phyloP scores from a whole-genome alignment of 2,888 invertebrate genomes.

The Chouioia cunea region DNA sequence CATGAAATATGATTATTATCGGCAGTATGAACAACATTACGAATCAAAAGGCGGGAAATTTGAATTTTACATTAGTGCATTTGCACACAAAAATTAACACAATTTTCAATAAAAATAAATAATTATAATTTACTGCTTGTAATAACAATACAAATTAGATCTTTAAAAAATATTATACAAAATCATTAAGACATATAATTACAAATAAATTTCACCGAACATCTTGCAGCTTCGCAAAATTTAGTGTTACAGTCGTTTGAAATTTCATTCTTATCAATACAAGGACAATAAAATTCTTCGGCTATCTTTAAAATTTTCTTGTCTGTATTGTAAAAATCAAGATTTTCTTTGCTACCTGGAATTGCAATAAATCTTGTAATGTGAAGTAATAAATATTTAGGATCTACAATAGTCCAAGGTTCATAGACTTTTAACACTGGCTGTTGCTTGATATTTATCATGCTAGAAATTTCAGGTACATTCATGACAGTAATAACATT shows the following conservation, averaged over 20 bases:
- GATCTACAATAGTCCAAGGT: constrained; percentile 42
- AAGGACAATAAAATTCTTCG: constrained; percentile 35
- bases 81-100: not conserved
- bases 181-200: constrained; percentile 5
- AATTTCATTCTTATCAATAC: constrained; percentile 33
- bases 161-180: too few species aligned
- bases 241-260: constrained; percentile 37
- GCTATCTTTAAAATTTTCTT: constrained; percentile 3
- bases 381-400: constrained; percentile 29
- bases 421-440: constrained; percentile 44
- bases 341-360: constrained; percentile 4
- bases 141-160: constrained; percentile 7
- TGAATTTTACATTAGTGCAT: not conserved
- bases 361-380: constrained; percentile 42
- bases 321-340: not conserved
- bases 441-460: constrained; percentile 38
- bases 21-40: too few species aligned
- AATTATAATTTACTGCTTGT: not conserved
- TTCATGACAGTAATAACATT: constrained; percentile 40
- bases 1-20: too few species aligned
- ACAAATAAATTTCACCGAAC: constrained; percentile 24
- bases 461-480: constrained; percentile 41
- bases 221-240: constrained; percentile 18
- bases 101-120: not conserved
- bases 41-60: too few species aligned